Percentiles rank a stretch among this genome's conserved stretches.
These are phyloP conservation scores for Helogale parvula DNA, from an alignment of 2,113 vertebrate species.

Conservation along the genomic window DNA sequence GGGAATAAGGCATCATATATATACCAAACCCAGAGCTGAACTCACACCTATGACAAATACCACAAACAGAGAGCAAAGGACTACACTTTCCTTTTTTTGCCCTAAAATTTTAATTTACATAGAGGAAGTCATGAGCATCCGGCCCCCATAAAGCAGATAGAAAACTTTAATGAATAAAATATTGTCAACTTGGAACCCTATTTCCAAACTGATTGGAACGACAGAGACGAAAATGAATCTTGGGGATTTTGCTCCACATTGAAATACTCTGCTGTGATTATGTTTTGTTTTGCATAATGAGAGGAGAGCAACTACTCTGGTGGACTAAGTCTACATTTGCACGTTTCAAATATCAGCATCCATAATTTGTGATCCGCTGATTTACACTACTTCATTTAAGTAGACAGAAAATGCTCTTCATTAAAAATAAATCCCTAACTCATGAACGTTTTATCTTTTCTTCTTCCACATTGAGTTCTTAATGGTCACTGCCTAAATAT, in stretches of 20 bases:
- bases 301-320: constrained; percentile 24
- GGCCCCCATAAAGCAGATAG: neutral
- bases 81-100: neutral
- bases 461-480: constrained; percentile 47
- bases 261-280: neutral
- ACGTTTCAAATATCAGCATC: constrained; percentile 71
- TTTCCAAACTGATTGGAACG: constrained; percentile 54
- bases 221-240: constrained; percentile 36
- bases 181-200: neutral
- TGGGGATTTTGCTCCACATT: constrained; percentile 29
- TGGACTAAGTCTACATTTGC: constrained; percentile 27
- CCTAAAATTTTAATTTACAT: neutral
- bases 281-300: constrained; percentile 62
- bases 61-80: neutral
- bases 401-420: constrained; percentile 62
- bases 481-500: constrained; percentile 61
- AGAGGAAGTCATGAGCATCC: neutral
- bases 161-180: constrained; percentile 52
- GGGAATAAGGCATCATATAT: neutral
- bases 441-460: constrained; percentile 71
- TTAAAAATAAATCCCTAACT: constrained; percentile 78
- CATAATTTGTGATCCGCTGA: constrained; percentile 71
- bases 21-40: neutral
- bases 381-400: constrained; percentile 66
- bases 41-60: neutral